Evolutionary conservation across 2,888 invertebrate genomes (phyloP).

Genomic region (Cryptocheilus praepositus): DNA sequence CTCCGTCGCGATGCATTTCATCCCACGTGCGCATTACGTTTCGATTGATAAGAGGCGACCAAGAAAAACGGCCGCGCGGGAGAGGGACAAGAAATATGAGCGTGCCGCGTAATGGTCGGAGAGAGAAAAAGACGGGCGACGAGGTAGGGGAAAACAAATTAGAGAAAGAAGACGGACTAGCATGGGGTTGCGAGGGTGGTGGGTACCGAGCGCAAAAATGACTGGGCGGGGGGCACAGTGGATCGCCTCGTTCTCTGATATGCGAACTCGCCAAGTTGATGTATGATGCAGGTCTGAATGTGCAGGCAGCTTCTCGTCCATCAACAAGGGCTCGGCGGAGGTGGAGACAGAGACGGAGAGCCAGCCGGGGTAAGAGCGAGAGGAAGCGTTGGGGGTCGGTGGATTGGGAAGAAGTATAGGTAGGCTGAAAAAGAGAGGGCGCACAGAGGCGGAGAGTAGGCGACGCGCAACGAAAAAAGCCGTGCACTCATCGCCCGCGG

Average conservation of each 20-base stretch:
- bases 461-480: conserved; percentile 37
- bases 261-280: conserved; percentile 54
- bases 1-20: conserved; percentile 44
- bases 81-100: background rate
- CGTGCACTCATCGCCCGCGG: conserved; percentile 40
- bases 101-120: background rate
- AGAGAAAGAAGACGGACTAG: conserved; percentile 24
- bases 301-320: conserved; percentile 52
- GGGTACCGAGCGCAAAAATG: background rate
- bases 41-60: conserved; percentile 47
- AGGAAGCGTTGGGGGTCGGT: background rate
- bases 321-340: conserved; percentile 42
- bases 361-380: no score
- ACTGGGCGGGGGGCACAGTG: conserved; percentile 1
- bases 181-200: conserved; percentile 8
- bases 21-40: conserved; percentile 52
- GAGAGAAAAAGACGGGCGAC: conserved; percentile 33
- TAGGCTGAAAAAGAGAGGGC: conserved; percentile 13
- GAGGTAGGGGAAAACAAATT: conserved; percentile 10
- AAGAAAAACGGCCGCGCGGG: background rate
- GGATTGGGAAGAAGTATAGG: conserved; percentile 12
- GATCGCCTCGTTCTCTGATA: conserved; percentile 29
- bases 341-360: conserved; percentile 8
- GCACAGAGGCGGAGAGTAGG: conserved; percentile 24
- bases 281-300: conserved; percentile 49